phyloP scores from a whole-genome alignment of 1,140 invertebrate species.

The Drosophila tani region DNA sequence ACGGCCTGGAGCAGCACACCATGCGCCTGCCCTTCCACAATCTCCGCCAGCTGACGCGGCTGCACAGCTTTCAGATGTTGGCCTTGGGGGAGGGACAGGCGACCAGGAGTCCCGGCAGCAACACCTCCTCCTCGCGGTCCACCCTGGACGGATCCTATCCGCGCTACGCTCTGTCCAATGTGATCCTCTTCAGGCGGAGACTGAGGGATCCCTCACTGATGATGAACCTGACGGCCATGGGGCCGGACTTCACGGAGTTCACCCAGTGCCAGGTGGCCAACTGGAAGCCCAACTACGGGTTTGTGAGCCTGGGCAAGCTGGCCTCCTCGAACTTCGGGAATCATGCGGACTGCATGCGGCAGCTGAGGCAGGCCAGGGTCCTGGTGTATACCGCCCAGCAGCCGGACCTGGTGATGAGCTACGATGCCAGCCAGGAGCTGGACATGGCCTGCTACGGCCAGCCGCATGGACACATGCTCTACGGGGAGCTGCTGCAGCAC shows the following conservation, averaged over 20 bases:
- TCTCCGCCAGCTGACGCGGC: slow-evolving; percentile 45
- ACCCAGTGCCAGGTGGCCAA: slow-evolving; percentile 80
- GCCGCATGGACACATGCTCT: slow-evolving; percentile 72
- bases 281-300: slow-evolving; percentile 80
- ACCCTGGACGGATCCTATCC: slow-evolving; percentile 59
- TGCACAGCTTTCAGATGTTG: slow-evolving; percentile 71
- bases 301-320: slow-evolving; percentile 61
- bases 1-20: slow-evolving; percentile 73
- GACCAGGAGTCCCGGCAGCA: slow-evolving; percentile 45
- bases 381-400: slow-evolving; percentile 71
- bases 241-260: slow-evolving; percentile 79
- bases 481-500: slow-evolving; percentile 71
- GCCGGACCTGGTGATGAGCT: slow-evolving; percentile 73
- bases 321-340: slow-evolving; percentile 57
- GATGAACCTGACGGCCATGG: slow-evolving; percentile 78
- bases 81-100: slow-evolving; percentile 68
- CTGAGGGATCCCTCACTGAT: slow-evolving; percentile 52
- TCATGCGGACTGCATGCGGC: slow-evolving; percentile 69
- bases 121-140: slow-evolving; percentile 60
- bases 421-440: slow-evolving; percentile 69
- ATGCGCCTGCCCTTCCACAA: slow-evolving; percentile 64
- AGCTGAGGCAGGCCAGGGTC: slow-evolving; percentile 59
- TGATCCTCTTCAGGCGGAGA: slow-evolving; percentile 73
- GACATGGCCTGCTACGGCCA: slow-evolving; percentile 72
- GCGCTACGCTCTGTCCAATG: slow-evolving; percentile 65